Base-by-base conservation (phyloP, 1,140 invertebrate species). In the Leucophenga varia region DNA sequence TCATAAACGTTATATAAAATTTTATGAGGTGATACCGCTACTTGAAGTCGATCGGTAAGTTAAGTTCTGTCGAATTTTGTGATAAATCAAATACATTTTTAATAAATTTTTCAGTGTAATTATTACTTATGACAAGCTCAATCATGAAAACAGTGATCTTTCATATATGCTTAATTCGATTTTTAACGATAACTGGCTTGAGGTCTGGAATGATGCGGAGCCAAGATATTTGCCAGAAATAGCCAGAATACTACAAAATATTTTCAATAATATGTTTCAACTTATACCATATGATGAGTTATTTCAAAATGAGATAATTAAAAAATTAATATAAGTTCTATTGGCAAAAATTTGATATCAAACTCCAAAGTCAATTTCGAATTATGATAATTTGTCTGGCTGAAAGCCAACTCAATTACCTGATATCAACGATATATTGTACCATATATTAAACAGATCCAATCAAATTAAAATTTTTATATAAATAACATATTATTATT, bases 281-380 rank as follows among this genome's bases (percentile, higher is more conserved):
- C 49, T 34, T 13, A 48, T 64, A 4, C 34, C 61, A 32, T 64
- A 64, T 34, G 61, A 64, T 17, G 61, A 64, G 14, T 47, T 64
- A 57, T 64, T 64, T 60, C 32, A n/a, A n/a, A n/a, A n/a, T n/a
- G n/a, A n/a, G n/a, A n/a, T n/a, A n/a, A n/a, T n/a, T n/a, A n/a
- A n/a, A n/a, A n/a, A n/a, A n/a, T n/a, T n/a, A n/a, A n/a, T n/a
- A n/a, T n/a, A n/a, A n/a, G n/a, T n/a, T n/a, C n/a, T n/a, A n/a
- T n/a, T n/a, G n/a, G n/a, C n/a, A n/a, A n/a, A n/a, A n/a, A n/a
- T n/a, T n/a, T n/a, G n/a, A n/a, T n/a, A n/a, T n/a, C n/a, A n/a
- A n/a, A n/a, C n/a, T n/a, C n/a, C n/a, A n/a, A n/a, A n/a, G n/a
- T n/a, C n/a, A n/a, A n/a, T n/a, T n/a, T n/a, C n/a, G n/a, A n/a